Evolutionary conservation across 2,113 vertebrate species (phyloP).

Genomic region (Ploceus nigricollis): DNA sequence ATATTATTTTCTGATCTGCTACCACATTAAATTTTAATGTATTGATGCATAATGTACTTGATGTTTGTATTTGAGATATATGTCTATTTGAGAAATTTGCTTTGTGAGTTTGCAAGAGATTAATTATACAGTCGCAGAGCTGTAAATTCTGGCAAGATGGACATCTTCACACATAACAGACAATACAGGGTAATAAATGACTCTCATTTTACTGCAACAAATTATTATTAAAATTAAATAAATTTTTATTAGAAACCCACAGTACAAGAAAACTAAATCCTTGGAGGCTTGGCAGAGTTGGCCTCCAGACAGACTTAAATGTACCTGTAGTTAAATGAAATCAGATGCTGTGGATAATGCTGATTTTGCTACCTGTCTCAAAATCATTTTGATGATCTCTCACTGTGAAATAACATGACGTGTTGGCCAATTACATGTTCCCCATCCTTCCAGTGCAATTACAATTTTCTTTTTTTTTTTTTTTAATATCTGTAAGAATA

Average conservation of each 20-base stretch:
- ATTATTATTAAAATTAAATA: neutral
- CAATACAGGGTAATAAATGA: neutral
- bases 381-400: neutral
- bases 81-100: neutral
- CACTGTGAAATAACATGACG: neutral
- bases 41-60: neutral
- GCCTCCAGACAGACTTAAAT: neutral
- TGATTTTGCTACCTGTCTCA: neutral
- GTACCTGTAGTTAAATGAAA: neutral
- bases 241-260: neutral
- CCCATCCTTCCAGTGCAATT: neutral
- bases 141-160: constrained; percentile 19
- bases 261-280: neutral
- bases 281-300: neutral
- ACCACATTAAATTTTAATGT: neutral
- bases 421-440: neutral
- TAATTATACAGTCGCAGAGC: neutral
- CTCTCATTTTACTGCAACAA: neutral
- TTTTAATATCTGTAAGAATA: constrained; percentile 70
- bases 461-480: neutral
- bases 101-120: neutral
- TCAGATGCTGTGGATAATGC: neutral
- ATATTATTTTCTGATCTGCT: neutral
- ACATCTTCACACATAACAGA: neutral
- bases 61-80: neutral